Percentiles rank a stretch among this genome's conserved stretches.
phyloP scores from a whole-genome alignment of 2,888 invertebrate species.

The Cheilosia vulpina region DNA sequence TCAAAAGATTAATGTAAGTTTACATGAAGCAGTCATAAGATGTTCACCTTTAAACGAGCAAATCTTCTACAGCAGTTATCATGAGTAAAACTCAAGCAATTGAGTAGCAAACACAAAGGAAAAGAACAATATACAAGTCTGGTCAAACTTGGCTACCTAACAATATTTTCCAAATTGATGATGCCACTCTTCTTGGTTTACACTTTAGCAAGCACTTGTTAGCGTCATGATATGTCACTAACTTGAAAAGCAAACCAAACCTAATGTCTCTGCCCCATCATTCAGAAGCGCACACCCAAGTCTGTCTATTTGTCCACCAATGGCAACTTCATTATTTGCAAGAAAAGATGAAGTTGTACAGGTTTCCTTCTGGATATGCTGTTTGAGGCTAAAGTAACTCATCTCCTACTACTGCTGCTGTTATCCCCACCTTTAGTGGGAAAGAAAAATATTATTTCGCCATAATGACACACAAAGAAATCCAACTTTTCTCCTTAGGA shows the following conservation, averaged over 20 bases:
- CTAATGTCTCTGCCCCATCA: neutral
- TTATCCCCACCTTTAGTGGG: constrained; percentile 18
- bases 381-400: constrained; percentile 2
- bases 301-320: constrained; percentile 7
- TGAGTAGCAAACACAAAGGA: too few species aligned
- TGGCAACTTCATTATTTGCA: constrained; percentile 11
- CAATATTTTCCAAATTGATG: too few species aligned
- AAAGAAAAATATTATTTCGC: constrained; percentile 61
- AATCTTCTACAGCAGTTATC: too few species aligned
- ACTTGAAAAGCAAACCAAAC: neutral
- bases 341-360: constrained; percentile 12
- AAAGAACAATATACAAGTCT: too few species aligned
- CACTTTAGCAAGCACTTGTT: too few species aligned
- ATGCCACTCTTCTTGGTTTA: too few species aligned
- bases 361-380: constrained; percentile 34
- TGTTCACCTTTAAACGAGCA: too few species aligned
- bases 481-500: constrained; percentile 67
- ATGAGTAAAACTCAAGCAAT: too few species aligned
- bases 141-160: too few species aligned
- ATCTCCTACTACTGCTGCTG: neutral
- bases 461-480: constrained; percentile 72
- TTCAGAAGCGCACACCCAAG: neutral
- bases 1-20: too few species aligned
- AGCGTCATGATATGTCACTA: neutral
- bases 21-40: too few species aligned